Percentiles rank a stretch among this genome's conserved stretches.
phyloP scores from a whole-genome alignment of 2,888 invertebrate species.

The Stenolophus ochropezus region DNA sequence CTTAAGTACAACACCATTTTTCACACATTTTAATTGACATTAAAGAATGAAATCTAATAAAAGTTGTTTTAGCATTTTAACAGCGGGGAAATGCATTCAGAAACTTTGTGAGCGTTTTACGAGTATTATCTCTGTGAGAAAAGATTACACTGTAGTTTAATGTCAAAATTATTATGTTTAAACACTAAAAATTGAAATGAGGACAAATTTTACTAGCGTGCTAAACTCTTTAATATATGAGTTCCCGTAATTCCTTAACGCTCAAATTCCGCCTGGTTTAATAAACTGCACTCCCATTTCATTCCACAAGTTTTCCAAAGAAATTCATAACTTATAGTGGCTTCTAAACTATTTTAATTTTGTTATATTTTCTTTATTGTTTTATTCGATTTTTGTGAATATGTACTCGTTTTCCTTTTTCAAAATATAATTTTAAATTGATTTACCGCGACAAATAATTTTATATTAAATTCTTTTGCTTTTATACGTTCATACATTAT shows the following conservation, averaged over 20 bases:
- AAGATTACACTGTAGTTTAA: neutral
- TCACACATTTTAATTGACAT: constrained; percentile 40
- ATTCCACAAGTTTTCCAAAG: no score
- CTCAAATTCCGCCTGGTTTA: no score
- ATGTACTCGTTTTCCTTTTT: no score
- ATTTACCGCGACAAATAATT: no score
- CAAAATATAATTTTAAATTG: no score
- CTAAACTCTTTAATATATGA: neutral
- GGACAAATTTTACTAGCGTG: neutral
- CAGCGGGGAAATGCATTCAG: neutral
- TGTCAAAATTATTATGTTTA: neutral
- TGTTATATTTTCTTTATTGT: no score
- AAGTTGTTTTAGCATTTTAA: constrained; percentile 3
- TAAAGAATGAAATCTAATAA: constrained; percentile 27
- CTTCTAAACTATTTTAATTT: no score
- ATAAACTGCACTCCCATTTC: no score
- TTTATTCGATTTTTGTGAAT: no score
- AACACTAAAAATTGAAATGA: neutral
- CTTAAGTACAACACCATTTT: constrained; percentile 9
- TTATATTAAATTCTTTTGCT: no score
- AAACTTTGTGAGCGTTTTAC: neutral
- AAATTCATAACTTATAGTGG: no score
- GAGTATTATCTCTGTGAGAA: neutral
- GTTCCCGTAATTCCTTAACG: neutral
- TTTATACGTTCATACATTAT: no score